phyloP scores from a whole-genome alignment of 2,888 invertebrate species.

The Pogonocherus hispidulus region DNA sequence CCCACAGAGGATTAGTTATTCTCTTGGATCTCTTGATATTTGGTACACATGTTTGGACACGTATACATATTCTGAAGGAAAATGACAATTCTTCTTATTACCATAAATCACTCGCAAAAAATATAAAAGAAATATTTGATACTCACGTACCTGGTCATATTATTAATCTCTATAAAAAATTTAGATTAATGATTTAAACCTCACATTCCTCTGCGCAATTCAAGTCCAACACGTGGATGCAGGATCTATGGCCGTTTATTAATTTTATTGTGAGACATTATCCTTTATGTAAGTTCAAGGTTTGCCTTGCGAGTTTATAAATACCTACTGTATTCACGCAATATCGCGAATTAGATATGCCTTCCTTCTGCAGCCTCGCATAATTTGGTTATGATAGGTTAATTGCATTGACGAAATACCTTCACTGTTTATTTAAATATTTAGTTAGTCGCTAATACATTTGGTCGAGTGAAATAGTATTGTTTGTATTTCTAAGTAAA shows the following conservation, averaged over 20 bases:
- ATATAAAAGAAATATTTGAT: too few species aligned
- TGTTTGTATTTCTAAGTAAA: background rate
- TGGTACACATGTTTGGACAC: too few species aligned
- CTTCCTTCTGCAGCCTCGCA: background rate
- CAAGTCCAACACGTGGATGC: background rate
- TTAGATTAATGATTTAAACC: background rate
- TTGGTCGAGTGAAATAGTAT: too few species aligned
- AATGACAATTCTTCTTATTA: too few species aligned
- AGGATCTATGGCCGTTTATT: constrained; percentile 5
- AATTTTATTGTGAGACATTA: constrained; percentile 2
- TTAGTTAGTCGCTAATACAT: background rate
- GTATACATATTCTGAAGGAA: too few species aligned
- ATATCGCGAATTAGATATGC: background rate
- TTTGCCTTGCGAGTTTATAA: background rate
- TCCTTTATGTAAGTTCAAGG: constrained; percentile 11
- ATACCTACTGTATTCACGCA: background rate
- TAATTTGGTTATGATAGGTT: background rate
- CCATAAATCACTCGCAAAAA: too few species aligned
- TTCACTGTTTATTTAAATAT: background rate
- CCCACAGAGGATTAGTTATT: too few species aligned
- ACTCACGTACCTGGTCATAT: too few species aligned
- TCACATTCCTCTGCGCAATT: background rate
- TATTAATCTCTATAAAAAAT: background rate
- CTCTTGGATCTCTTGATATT: too few species aligned
- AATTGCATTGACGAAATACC: background rate